A percentile compares a stretch with the other conserved stretches of the same genome.
These are phyloP conservation scores for Tapirus indicus DNA, from an alignment of 2,797 vertebrate species.

Conservation along the genomic window DNA sequence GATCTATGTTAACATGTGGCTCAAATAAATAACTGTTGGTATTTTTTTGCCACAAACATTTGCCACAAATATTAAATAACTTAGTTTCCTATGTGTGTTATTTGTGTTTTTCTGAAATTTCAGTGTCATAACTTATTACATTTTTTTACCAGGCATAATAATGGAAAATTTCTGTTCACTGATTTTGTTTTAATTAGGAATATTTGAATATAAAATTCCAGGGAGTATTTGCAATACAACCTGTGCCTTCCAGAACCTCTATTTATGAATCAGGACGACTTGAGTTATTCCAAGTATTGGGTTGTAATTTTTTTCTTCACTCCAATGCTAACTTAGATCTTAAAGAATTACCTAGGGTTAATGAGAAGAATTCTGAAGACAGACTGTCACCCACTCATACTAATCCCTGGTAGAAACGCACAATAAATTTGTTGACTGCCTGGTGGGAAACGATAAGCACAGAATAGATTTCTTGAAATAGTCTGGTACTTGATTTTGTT, in stretches of 20 bases:
- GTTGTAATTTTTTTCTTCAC: constrained; percentile 36
- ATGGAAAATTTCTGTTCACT: constrained; percentile 3
- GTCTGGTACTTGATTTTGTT: neutral
- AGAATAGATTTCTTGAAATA: constrained; percentile 15
- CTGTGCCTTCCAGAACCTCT: constrained; percentile 37
- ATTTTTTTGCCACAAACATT: constrained; percentile 46
- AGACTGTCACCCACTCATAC: neutral
- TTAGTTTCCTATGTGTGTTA: constrained; percentile 13
- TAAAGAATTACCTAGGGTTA: neutral
- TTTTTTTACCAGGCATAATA: constrained; percentile 44
- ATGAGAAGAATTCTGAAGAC: constrained; percentile 38
- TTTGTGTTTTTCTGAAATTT: constrained; percentile 56
- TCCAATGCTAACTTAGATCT: neutral
- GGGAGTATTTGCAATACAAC: neutral
- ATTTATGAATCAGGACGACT: constrained; percentile 1
- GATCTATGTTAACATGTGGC: neutral
- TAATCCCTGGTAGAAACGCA: neutral
- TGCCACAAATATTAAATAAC: neutral
- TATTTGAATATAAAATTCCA: constrained; percentile 46
- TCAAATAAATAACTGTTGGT: constrained; percentile 7
- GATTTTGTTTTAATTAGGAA: neutral
- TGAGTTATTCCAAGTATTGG: neutral
- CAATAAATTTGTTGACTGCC: neutral
- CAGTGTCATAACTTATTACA: neutral
- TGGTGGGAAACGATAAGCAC: neutral